Conservation (phyloP, 2,113 vertebrate species). For the Campylomormyrus tamandua region DNA sequence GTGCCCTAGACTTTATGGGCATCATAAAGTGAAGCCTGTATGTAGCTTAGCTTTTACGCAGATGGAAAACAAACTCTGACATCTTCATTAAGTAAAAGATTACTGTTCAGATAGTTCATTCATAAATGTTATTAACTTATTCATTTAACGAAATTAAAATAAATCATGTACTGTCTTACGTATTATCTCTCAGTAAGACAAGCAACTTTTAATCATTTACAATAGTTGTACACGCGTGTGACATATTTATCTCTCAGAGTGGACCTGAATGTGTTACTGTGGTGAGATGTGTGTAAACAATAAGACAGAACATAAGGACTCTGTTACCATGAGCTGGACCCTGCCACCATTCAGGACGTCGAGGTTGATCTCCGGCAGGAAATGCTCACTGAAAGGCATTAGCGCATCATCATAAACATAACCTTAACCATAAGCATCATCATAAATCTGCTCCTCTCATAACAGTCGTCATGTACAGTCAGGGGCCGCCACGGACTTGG, state of each 20-base stretch:
- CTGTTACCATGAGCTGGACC: conserved; percentile 83
- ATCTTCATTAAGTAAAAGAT: neutral
- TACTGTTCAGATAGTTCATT: neutral
- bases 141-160: neutral
- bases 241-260: neutral
- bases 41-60: neutral
- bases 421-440: neutral
- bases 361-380: conserved; percentile 77
- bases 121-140: neutral
- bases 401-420: neutral
- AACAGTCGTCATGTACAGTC: neutral
- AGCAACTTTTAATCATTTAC: neutral
- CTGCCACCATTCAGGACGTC: conserved; percentile 63
- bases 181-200: neutral
- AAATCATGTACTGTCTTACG: neutral
- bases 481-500: neutral
- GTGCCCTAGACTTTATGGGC: neutral
- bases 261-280: neutral
- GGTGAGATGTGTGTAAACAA: neutral
- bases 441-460: neutral
- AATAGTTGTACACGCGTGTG: neutral
- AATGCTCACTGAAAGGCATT: conserved; percentile 53
- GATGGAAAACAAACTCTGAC: neutral
- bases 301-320: neutral
- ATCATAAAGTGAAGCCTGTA: too few species aligned